Base-by-base conservation (phyloP, 2,797 vertebrate genomes). In the Falco cherrug region DNA sequence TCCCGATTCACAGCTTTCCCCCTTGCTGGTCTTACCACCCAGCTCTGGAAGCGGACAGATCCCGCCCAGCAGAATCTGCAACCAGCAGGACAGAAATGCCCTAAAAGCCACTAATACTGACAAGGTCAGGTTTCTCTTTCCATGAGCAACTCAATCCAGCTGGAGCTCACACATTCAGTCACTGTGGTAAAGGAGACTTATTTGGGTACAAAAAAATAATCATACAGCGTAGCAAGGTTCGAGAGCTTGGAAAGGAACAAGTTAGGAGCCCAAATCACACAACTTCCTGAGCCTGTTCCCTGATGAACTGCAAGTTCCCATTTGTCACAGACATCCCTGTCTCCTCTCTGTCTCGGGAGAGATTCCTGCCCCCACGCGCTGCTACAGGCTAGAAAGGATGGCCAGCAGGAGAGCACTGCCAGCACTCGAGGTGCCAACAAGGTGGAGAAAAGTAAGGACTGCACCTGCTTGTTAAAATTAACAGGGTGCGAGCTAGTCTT, bases 41-140 rank as follows among this genome's bases (percentile, higher is more conserved):
- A 53, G 31, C 60, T 87, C 85, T 95, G 83, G 65, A 86, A 67
- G 25, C 3, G 54, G 78, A 91, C 1, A 11, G 89, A 95, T 94
- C 96, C 95, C 6, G 71, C 73, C 67, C 96, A 94, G 95, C 97
- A 96, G 95, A 96, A 93, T 79, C 84, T 88, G 79, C 91, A 89
- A 53, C 64, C 84, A 70, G 84, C 78, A 78, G 68, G 37, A 89
- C 25, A 50, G 78, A 89, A 87, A 74, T 37, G 57, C 57, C 85
- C 86, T 53, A 50, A 67, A 60, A 69, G 47, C 59, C 84, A 56
- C 56, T 8, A 92, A 87, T 29, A 89, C 84, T 91, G 92, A 81
- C 86, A 65, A 69, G 53, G 86, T 90, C 86, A 83, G 71, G 7
- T 33, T 91, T 86, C 65, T 67, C 15, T 82, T 91, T 80, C 78